These are phyloP conservation scores for Callithrix jacchus DNA, from an alignment of 2,113 vertebrate species.

Conservation along the genomic window DNA sequence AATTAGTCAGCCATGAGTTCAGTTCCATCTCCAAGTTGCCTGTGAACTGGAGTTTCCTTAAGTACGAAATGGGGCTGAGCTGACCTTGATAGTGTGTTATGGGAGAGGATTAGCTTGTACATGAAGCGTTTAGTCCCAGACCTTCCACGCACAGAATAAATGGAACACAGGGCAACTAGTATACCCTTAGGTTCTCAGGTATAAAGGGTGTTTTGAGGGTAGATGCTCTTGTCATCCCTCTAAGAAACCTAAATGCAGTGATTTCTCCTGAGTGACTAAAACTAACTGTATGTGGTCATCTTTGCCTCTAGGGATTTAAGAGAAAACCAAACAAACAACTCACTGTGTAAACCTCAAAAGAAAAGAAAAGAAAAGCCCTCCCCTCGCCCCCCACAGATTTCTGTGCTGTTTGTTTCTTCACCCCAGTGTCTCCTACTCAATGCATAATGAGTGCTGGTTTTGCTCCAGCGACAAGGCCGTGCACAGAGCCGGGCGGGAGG, in stretches of 20 bases:
- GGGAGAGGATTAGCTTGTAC: neutral
- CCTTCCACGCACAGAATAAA: neutral
- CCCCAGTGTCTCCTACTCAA: neutral
- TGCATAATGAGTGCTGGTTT: neutral
- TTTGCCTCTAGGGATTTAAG: conserved; percentile 6
- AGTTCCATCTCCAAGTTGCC: neutral
- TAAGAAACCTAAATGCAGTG: conserved; percentile 26
- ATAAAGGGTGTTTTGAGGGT: neutral
- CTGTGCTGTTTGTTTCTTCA: neutral
- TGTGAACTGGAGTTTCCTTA: neutral
- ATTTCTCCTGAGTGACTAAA: conserved; percentile 27
- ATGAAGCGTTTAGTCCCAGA: neutral
- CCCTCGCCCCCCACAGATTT: neutral
- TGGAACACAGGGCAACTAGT: neutral
- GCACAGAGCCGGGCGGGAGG: conserved; percentile 2
- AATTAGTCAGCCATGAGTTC: neutral
- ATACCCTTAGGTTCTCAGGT: neutral
- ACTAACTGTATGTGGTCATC: conserved; percentile 4
- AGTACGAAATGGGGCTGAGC: neutral
- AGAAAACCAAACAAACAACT: neutral
- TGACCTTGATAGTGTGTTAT: rapidly evolving
- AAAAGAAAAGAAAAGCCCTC: neutral
- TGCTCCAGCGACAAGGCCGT: neutral
- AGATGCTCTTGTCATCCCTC: neutral
- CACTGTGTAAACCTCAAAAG: neutral